Evolutionary conservation across 2,113 vertebrate species (phyloP), one percentile per base, ranked within the genome.

Genomic region (Globicephala melas): DNA sequence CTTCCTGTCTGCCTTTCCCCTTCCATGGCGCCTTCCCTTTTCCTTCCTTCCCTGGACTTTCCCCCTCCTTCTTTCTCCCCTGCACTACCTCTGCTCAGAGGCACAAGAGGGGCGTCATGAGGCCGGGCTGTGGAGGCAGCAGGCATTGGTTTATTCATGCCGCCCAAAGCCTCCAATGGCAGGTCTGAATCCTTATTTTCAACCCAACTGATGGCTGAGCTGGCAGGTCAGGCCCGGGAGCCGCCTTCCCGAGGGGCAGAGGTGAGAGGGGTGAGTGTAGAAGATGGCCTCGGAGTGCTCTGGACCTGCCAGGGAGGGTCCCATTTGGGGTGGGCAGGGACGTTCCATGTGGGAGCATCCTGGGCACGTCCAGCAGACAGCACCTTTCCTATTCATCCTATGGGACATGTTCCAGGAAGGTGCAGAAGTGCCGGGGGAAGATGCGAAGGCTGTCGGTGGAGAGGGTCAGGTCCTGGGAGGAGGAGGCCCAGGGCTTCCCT

Each of bases 351-450:
- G 53, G 63, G 44, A 65, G 25, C 58, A 38, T 5, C 44, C 58
- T 26, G 47, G 68, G 53, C 25, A 44, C 15, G 28, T 9, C 58
- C 83, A 68, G 86, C 2, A 50, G 47, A 4, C 0, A 25, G 63
- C 38, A 63, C 21, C 33, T 44, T 77, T 83, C 23, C 60, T 97
- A 33, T 14, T 67, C 8, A 0, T 88, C 88, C 1, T 8, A 44
- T 20, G 76, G 76, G 8, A 87, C 25, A 1, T 63, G 44, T 67
- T 94, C 60, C 67, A 89, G 92, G 63, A 93, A 68, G 18, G 77
- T 31, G 55, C 91, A 86, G 87, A 88, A 89, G 73, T 91, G 82
- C 89, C 79, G 36, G 44, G 96, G 79, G 81, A 85, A 70, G 91
- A n/a, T 44, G 47, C 2, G 36, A 77, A 97, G 77, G 71, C 41